phyloP scores from a whole-genome alignment of 2,888 invertebrate species.

The Drosophila kanekoi region DNA sequence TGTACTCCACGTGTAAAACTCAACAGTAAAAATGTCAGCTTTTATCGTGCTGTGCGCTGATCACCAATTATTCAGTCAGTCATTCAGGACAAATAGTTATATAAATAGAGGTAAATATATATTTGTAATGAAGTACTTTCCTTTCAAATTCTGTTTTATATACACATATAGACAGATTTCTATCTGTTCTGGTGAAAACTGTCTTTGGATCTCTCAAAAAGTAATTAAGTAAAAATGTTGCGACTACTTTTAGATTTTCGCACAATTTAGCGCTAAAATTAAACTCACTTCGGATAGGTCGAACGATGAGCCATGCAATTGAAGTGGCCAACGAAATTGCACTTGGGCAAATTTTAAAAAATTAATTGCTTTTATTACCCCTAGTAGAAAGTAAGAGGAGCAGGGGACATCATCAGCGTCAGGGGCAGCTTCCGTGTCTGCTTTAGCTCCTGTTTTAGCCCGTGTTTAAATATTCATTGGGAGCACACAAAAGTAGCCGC shows the following conservation, averaged over 20 bases:
- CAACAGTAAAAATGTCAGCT: no score
- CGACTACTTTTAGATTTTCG: constrained; percentile 48
- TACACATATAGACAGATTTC: no score
- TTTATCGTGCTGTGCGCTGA: no score
- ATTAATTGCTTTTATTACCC: constrained; percentile 76
- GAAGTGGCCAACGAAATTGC: constrained; percentile 59
- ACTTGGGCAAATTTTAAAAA: constrained; percentile 64
- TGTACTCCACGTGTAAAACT: no score
- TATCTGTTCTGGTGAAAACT: not conserved
- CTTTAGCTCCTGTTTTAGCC: constrained; percentile 19
- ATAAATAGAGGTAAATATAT: no score
- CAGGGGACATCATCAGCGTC: constrained; percentile 19
- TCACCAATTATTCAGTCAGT: no score
- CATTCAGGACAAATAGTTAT: no score
- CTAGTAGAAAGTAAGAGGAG: constrained; percentile 13
- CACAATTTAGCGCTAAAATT: constrained; percentile 74
- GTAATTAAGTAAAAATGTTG: constrained; percentile 59
- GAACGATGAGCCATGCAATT: constrained; percentile 36
- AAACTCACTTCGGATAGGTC: constrained; percentile 45
- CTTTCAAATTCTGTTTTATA: no score
- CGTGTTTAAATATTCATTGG: constrained; percentile 74
- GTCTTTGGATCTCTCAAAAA: constrained; percentile 18
- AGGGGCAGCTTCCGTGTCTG: constrained; percentile 18
- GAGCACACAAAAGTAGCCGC: constrained; percentile 29
- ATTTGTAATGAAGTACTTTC: no score